A percentile compares a stretch with the other conserved stretches of the same genome.
Evolutionary conservation across 2,888 invertebrate genomes (phyloP).

Genomic region (Periphyllus acericola): DNA sequence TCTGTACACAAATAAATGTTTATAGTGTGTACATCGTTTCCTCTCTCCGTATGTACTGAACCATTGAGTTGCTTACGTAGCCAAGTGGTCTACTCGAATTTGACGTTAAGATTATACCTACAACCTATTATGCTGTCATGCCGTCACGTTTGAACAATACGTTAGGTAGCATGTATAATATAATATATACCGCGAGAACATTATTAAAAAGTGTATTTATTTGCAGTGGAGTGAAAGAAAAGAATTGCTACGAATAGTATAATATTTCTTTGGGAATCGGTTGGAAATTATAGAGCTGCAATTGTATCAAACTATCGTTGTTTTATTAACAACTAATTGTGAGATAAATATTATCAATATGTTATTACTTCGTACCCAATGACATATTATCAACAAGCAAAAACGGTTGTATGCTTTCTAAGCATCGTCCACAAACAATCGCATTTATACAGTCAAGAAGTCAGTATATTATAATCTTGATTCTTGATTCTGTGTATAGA

Average conservation of each 20-base stretch:
- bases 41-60: constrained; percentile 22
- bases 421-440: background rate
- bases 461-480: background rate
- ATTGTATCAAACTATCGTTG: background rate
- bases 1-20: constrained; percentile 21
- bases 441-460: background rate
- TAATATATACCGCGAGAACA: background rate
- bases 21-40: constrained; percentile 26
- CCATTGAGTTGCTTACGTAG: constrained; percentile 43
- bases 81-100: constrained; percentile 54
- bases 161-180: background rate
- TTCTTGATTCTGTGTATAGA: background rate
- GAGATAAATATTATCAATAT: background rate
- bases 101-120: constrained; percentile 57
- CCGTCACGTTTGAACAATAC: constrained; percentile 57
- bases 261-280: background rate
- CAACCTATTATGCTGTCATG: constrained; percentile 54
- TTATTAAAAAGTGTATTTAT: constrained; percentile 36
- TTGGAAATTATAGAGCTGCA: background rate
- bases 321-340: background rate
- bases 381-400: too few species aligned
- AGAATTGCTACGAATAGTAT: background rate
- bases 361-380: background rate
- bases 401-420: background rate
- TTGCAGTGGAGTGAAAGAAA: constrained; percentile 15